Evolutionary conservation across 2,113 vertebrate species (phyloP).

Genomic region (Callopanchax toddi): DNA sequence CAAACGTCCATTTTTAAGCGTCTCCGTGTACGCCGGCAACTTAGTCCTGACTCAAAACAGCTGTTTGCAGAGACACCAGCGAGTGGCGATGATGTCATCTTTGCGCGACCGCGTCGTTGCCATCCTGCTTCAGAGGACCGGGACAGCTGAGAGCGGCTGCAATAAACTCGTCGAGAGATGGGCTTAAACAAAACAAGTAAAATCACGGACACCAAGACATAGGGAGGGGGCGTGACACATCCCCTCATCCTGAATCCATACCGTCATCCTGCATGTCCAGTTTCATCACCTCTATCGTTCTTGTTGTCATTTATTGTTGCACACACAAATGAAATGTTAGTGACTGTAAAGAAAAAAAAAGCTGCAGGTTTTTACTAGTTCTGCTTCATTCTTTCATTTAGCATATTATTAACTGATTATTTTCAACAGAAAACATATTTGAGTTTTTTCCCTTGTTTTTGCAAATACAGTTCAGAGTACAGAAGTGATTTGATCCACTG

Average conservation of each 20-base stretch:
- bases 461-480: conserved; percentile 5
- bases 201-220: no score
- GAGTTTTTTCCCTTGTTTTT: conserved; percentile 1
- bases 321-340: neutral
- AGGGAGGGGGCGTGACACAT: no score
- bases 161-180: no score
- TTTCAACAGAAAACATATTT: neutral
- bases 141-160: no score
- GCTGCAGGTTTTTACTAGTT: neutral
- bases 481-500: neutral
- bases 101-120: no score
- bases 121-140: no score
- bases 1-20: no score
- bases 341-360: neutral
- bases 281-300: neutral
- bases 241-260: neutral
- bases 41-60: no score
- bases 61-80: no score
- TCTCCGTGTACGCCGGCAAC: no score
- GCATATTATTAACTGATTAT: neutral
- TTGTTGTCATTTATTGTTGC: neutral
- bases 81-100: no score
- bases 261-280: conserved; percentile 12
- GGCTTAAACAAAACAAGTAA: no score
- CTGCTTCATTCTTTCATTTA: neutral